phyloP scores from a whole-genome alignment of 2,888 invertebrate species.

The Lycophotia porphyrea region DNA sequence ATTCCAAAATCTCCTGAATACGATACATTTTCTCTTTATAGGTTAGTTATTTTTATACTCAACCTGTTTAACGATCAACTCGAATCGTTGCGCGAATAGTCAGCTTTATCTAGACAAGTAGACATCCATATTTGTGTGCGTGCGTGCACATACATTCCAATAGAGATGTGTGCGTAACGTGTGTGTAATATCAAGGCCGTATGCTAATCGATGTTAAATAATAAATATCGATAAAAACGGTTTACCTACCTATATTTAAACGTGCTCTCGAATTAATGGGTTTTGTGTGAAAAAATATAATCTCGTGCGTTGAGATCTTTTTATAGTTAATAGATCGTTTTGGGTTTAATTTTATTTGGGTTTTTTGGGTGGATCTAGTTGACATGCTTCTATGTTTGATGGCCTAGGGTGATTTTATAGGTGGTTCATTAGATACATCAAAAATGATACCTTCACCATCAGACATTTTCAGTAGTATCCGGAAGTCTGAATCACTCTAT shows the following conservation, averaged over 20 bases:
- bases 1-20: not conserved
- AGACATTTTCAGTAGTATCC: too few species aligned
- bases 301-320: constrained; percentile 16
- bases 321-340: constrained; percentile 9
- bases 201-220: constrained; percentile 58
- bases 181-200: constrained; percentile 56
- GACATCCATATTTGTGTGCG: constrained; percentile 8
- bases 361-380: not conserved
- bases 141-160: not conserved
- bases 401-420: too few species aligned
- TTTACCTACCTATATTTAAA: constrained; percentile 37
- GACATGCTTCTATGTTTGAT: not conserved
- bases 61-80: not conserved
- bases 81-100: not conserved
- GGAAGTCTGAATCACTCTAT: too few species aligned
- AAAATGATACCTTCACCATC: too few species aligned
- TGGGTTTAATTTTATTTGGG: not conserved
- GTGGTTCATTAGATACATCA: too few species aligned
- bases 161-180: constrained; percentile 19
- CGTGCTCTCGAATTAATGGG: constrained; percentile 53
- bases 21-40: not conserved
- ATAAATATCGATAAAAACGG: constrained; percentile 47
- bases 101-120: constrained; percentile 22
- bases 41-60: not conserved
- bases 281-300: constrained; percentile 12